phyloP scores from a whole-genome alignment of 1,140 invertebrate genomes.

The Drosophila prosaltans region DNA sequence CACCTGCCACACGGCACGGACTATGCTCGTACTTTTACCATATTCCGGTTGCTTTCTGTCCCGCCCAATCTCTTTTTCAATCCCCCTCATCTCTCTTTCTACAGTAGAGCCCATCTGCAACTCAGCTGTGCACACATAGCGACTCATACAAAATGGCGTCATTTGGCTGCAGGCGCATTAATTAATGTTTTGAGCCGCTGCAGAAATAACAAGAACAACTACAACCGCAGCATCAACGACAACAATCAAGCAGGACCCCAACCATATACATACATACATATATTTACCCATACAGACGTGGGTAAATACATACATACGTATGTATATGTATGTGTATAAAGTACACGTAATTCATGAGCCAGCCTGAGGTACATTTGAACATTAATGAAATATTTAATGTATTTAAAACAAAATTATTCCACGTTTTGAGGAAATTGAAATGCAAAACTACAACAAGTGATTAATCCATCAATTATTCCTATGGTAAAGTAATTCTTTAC shows the following conservation, averaged over 20 bases:
- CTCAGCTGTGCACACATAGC: constrained; percentile 27
- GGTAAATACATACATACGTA: background rate
- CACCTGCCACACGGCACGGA: constrained; percentile 19
- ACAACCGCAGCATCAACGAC: constrained; percentile 32
- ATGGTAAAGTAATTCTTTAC: background rate
- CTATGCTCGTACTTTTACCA: constrained; percentile 47
- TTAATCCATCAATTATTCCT: background rate
- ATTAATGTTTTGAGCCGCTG: constrained; percentile 73
- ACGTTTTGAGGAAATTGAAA: background rate
- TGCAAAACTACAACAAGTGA: background rate
- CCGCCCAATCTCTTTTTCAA: background rate
- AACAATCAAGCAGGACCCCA: constrained; percentile 30
- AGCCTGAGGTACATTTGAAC: background rate
- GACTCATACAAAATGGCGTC: constrained; percentile 66
- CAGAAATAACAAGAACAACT: constrained; percentile 42
- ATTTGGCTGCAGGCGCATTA: constrained; percentile 76
- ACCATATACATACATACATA: constrained; percentile 9
- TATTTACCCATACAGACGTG: background rate
- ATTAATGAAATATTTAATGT: constrained; percentile 8
- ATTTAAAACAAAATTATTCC: background rate
- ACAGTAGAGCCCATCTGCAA: background rate
- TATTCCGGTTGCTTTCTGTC: constrained; percentile 23
- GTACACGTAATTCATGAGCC: background rate
- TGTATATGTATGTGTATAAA: background rate
- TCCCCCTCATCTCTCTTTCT: background rate